Evolutionary conservation across 2,113 vertebrate species (phyloP).

Genomic region (Alexandromys fortis): DNA sequence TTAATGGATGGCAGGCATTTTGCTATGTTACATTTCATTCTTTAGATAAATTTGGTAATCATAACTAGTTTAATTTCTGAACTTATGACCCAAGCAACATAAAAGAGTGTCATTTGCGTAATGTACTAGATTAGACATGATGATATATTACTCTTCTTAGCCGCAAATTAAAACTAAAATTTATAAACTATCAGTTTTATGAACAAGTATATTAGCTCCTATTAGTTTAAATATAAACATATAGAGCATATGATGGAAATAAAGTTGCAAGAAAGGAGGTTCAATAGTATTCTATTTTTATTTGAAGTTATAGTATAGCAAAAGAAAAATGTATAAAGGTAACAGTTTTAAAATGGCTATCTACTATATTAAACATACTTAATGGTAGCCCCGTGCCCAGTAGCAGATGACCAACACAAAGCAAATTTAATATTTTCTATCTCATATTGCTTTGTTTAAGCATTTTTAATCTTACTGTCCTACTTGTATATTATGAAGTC

Average conservation of each 20-base stretch:
- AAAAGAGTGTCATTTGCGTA: not conserved
- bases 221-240: not conserved
- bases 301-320: not conserved
- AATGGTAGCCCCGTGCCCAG: not conserved
- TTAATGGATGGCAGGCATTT: not conserved
- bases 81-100: not conserved
- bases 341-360: not conserved
- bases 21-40: not conserved
- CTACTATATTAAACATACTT: not conserved
- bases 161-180: not conserved
- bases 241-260: not conserved
- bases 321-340: not conserved
- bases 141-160: not conserved
- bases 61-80: slow-evolving; percentile 17
- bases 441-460: not conserved
- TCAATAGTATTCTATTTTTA: not conserved
- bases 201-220: not conserved
- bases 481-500: not conserved
- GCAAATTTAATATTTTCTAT: not conserved
- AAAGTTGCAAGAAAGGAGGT: not conserved
- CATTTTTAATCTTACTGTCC: not conserved
- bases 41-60: slow-evolving; percentile 2
- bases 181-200: slow-evolving; percentile 13
- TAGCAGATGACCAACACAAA: not conserved
- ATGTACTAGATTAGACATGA: not conserved